Evolutionary conservation across 2,797 vertebrate genomes (phyloP).

Genomic region (Odontamblyopus lacepedii): DNA sequence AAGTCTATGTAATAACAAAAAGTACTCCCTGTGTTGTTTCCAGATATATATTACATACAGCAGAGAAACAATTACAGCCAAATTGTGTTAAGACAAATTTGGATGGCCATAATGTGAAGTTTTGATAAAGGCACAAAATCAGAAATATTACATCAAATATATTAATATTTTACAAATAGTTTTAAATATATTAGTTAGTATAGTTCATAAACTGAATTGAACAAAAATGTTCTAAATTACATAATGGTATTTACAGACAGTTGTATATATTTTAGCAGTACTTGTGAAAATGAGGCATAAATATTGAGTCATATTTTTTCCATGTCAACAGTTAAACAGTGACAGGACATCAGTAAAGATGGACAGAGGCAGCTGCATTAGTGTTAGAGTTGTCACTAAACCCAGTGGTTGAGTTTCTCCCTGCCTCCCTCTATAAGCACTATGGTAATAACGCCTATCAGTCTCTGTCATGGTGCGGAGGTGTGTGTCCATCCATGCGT

Average conservation of each 20-base stretch:
- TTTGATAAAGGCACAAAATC: not conserved
- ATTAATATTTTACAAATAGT: not conserved
- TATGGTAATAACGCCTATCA: slow-evolving; percentile 65
- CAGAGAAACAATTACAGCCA: not conserved
- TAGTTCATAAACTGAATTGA: not conserved
- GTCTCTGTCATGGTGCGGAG: slow-evolving; percentile 65
- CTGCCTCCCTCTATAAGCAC: slow-evolving; percentile 30
- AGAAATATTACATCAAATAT: not conserved
- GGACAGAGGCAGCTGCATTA: slow-evolving; percentile 34
- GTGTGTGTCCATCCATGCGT: slow-evolving; percentile 62
- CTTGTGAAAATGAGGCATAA: not conserved
- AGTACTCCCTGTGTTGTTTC: not conserved
- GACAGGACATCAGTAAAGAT: slow-evolving; percentile 22
- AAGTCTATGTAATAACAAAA: not conserved
- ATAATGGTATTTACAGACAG: not conserved
- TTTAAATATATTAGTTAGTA: too few species aligned
- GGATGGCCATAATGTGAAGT: not conserved
- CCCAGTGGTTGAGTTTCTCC: slow-evolving; percentile 33
- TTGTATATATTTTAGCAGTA: too few species aligned
- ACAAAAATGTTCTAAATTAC: not conserved
- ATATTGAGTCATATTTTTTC: slow-evolving; percentile 3
- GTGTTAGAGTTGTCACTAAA: slow-evolving; percentile 43
- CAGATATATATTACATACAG: not conserved
- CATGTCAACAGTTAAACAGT: not conserved
- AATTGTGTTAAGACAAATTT: not conserved